Conservation (phyloP, 2,113 vertebrate species). For the Misgurnus anguillicaudatus region DNA sequence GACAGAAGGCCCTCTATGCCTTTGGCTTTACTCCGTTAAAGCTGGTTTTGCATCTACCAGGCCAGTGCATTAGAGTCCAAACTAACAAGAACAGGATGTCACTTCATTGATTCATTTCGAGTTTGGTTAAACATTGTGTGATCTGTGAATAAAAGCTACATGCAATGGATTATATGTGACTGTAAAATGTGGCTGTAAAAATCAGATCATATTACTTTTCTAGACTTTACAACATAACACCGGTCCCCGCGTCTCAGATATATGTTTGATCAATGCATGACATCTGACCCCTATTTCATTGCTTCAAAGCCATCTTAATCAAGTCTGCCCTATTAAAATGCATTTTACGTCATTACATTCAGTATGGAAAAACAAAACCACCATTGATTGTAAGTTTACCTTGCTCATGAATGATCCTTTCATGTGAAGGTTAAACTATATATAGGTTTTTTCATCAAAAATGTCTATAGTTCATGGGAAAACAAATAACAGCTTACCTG, state of each 20-base stretch:
- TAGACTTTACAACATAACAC: constrained; percentile 44
- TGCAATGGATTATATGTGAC: neutral
- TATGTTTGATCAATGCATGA: neutral
- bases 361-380: constrained; percentile 47
- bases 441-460: constrained; percentile 25
- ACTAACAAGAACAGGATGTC: neutral
- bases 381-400: constrained; percentile 53
- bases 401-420: neutral
- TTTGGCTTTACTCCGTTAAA: neutral
- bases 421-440: constrained; percentile 53
- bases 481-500: constrained; percentile 66
- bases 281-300: constrained; percentile 48
- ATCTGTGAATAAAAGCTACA: neutral
- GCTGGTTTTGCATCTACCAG: constrained; percentile 7
- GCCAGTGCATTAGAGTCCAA: neutral
- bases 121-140: neutral
- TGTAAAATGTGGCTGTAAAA: constrained; percentile 11
- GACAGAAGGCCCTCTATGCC: neutral
- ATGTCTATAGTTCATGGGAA: constrained; percentile 47
- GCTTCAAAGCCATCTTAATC: constrained; percentile 49
- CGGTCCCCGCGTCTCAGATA: constrained; percentile 12
- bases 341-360: constrained; percentile 54
- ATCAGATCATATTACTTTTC: constrained; percentile 7
- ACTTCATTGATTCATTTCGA: neutral
- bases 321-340: constrained; percentile 34